Evolutionary conservation across 2,797 vertebrate genomes (phyloP).

Genomic region (Eulemur mongoz): DNA sequence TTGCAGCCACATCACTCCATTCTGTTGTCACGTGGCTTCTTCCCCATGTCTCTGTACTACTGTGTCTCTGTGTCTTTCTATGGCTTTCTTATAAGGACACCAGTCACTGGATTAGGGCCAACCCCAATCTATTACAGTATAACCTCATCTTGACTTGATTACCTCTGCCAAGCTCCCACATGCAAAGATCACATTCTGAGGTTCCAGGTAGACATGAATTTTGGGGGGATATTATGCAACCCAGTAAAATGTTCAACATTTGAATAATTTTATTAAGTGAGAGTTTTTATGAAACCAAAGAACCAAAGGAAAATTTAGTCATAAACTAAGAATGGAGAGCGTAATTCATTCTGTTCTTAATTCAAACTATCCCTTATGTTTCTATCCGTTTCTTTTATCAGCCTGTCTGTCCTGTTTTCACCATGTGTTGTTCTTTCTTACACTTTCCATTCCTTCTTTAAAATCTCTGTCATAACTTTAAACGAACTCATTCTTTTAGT

Average conservation of each 20-base stretch:
- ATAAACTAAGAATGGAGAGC: not conserved
- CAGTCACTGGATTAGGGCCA: not conserved
- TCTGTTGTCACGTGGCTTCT: not conserved
- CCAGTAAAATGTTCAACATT: not conserved
- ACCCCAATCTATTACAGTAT: not conserved
- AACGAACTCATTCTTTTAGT: not conserved
- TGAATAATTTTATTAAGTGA: not conserved
- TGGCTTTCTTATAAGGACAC: not conserved
- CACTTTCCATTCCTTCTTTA: not conserved
- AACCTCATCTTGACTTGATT: not conserved
- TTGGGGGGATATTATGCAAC: not conserved
- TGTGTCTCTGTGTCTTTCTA: not conserved
- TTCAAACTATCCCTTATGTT: not conserved
- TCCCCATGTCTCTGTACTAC: not conserved
- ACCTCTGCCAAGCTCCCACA: not conserved
- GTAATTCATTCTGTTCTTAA: not conserved
- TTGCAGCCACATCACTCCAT: rapidly evolving
- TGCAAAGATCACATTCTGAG: not conserved
- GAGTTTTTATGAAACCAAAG: not conserved
- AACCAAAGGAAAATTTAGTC: not conserved
- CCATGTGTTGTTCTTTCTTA: not conserved
- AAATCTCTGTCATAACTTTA: not conserved
- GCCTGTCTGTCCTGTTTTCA: not conserved
- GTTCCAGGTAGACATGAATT: not conserved
- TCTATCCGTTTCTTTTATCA: not conserved